phyloP scores from a whole-genome alignment of 2,797 vertebrate species.

The Periophthalmus magnuspinnatus region DNA sequence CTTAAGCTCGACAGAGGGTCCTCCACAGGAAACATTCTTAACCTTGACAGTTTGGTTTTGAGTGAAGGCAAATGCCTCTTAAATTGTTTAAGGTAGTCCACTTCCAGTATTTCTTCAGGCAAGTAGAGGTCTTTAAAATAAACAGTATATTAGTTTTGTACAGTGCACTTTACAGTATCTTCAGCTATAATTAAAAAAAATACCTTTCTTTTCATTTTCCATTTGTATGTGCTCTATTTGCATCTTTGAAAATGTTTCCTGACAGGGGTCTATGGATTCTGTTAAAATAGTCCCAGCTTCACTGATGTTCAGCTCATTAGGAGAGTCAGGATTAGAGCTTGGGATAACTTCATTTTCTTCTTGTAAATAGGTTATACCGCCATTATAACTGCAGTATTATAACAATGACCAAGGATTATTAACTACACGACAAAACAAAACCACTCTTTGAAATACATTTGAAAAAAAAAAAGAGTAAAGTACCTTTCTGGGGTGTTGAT shows the following conservation, averaged over 20 bases:
- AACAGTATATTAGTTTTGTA: constrained; percentile 7
- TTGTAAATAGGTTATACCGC: constrained; percentile 15
- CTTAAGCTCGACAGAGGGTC: constrained; percentile 79
- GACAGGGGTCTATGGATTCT: constrained; percentile 36
- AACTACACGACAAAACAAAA: neutral
- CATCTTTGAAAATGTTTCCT: constrained; percentile 64
- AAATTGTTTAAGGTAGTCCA: constrained; percentile 67
- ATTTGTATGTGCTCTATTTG: constrained; percentile 23
- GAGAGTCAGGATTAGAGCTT: constrained; percentile 69
- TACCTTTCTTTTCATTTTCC: constrained; percentile 36
- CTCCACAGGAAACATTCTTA: constrained; percentile 74
- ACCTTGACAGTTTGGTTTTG: constrained; percentile 70
- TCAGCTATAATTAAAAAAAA: neutral
- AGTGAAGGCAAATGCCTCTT: constrained; percentile 74
- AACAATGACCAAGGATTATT: neutral
- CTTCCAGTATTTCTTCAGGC: constrained; percentile 77
- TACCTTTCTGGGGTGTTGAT: constrained; percentile 69
- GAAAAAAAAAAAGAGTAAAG: constrained; percentile 24
- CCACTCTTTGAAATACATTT: neutral
- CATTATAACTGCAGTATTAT: constrained; percentile 54
- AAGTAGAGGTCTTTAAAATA: constrained; percentile 76
- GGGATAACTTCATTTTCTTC: constrained; percentile 44
- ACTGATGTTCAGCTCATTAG: constrained; percentile 31
- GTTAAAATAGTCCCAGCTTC: constrained; percentile 39
- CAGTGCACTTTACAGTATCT: neutral